Conservation (phyloP, 2,888 invertebrate genomes). For the Plagodis dolabraria region DNA sequence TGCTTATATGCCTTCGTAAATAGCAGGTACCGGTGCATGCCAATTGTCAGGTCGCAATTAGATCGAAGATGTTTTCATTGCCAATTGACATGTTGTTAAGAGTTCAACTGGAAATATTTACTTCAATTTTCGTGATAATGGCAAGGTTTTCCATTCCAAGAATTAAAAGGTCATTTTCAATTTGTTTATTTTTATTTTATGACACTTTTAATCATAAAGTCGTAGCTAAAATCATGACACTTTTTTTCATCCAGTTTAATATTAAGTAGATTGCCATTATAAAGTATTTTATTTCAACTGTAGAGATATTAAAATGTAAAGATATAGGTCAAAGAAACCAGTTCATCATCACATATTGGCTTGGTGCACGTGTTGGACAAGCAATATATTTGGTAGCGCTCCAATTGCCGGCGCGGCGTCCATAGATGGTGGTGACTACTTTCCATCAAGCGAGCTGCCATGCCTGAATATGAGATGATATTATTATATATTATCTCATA, state of each 20-base stretch:
- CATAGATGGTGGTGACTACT: slow-evolving; percentile 35
- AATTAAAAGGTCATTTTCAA: too few relatives aligned
- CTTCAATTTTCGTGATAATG: background rate
- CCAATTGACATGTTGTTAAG: slow-evolving; percentile 11
- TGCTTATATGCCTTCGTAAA: slow-evolving; percentile 63
- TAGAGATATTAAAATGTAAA: background rate
- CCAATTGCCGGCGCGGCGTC: slow-evolving; percentile 27
- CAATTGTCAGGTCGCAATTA: slow-evolving; percentile 20
- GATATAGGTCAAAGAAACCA: slow-evolving; percentile 31
- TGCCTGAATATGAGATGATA: background rate
- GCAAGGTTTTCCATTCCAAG: too few relatives aligned
- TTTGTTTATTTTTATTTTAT: too few relatives aligned
- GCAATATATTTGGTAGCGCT: slow-evolving; percentile 36
- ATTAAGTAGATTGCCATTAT: too few relatives aligned
- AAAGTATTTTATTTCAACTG: background rate
- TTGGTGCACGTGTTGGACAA: slow-evolving; percentile 32
- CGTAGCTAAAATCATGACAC: too few relatives aligned
- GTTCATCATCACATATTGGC: slow-evolving; percentile 25
- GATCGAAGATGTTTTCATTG: slow-evolving; percentile 24
- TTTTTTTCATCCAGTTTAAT: too few relatives aligned
- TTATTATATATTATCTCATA: too few relatives aligned
- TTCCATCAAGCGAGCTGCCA: slow-evolving; percentile 27
- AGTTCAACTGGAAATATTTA: background rate
- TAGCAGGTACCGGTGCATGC: slow-evolving; percentile 27
- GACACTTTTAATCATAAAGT: too few relatives aligned